Percentiles rank a stretch among this genome's conserved stretches.
These are phyloP conservation scores for Schizopygopsis pylzovi DNA, from an alignment of 2,797 vertebrate genomes.

Conservation along the genomic window DNA sequence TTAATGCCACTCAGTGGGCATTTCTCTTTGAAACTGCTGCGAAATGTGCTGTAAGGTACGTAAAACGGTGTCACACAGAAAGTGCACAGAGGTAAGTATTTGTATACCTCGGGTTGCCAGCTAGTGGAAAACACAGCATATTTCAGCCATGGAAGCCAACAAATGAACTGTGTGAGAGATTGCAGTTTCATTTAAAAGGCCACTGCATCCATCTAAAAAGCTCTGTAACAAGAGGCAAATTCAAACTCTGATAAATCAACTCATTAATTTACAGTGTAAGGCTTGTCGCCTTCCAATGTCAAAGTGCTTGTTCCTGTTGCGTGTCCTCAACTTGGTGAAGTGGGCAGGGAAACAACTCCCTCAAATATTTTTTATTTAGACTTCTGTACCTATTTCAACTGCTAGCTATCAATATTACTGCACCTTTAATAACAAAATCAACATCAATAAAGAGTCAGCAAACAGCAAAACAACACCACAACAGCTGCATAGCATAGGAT, in stretches of 20 bases:
- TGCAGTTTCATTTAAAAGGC: too few relatives aligned
- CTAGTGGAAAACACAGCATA: too few relatives aligned
- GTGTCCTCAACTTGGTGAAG: background rate
- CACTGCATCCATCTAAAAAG: too few relatives aligned
- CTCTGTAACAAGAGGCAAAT: background rate
- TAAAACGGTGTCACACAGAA: too few relatives aligned
- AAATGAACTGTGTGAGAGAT: background rate
- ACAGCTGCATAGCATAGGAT: background rate
- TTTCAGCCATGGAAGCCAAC: background rate
- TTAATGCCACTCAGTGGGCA: too few relatives aligned
- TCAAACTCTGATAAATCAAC: background rate
- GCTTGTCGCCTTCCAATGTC: background rate
- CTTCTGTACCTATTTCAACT: background rate
- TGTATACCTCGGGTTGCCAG: too few relatives aligned
- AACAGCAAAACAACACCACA: background rate
- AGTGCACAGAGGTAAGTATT: too few relatives aligned
- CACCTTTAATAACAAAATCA: background rate
- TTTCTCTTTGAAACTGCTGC: too few relatives aligned
- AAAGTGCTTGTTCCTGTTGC: background rate
- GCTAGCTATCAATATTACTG: background rate
- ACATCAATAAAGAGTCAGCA: background rate
- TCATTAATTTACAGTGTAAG: too few relatives aligned
- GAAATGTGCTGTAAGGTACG: too few relatives aligned
- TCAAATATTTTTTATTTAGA: background rate
- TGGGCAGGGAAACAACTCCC: background rate